phyloP scores from a whole-genome alignment of 2,888 invertebrate genomes.

The Osmoderma eremita region DNA sequence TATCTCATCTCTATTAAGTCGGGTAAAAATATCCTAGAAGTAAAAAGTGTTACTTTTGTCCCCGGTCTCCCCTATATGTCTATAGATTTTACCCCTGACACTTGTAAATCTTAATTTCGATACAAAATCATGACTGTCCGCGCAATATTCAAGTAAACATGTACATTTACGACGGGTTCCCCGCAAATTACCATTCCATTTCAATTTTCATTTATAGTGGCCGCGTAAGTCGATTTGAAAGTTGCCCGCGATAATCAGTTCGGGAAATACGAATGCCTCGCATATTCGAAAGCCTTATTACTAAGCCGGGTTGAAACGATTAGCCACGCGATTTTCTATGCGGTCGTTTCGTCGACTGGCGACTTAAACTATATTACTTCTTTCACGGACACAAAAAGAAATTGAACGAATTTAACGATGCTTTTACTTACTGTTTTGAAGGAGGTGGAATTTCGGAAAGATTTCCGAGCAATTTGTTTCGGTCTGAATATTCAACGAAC shows the following conservation, averaged over 20 bases:
- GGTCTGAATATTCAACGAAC: constrained; percentile 1
- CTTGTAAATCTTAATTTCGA: background rate
- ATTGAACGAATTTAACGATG: background rate
- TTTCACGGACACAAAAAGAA: background rate
- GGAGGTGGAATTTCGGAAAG: constrained; percentile 8
- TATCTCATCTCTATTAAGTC: no score
- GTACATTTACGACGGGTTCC: no score
- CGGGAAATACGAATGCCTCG: constrained; percentile 22
- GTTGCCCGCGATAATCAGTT: constrained; percentile 21
- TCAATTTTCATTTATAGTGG: constrained; percentile 24
- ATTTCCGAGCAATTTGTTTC: constrained; percentile 4
- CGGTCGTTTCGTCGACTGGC: background rate
- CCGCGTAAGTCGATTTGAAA: constrained; percentile 23
- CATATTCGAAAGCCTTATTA: constrained; percentile 18
- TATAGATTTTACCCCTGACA: background rate
- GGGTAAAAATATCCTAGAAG: no score
- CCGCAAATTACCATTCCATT: background rate
- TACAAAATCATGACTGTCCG: background rate
- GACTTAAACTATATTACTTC: background rate
- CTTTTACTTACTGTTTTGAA: background rate
- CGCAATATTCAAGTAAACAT: background rate
- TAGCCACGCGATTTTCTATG: constrained; percentile 18
- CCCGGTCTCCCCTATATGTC: no score
- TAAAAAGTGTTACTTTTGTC: no score
- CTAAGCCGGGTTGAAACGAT: constrained; percentile 16